Evolutionary conservation across 1,140 invertebrate species (phyloP).

Genomic region (Penaeus japonicus): DNA sequence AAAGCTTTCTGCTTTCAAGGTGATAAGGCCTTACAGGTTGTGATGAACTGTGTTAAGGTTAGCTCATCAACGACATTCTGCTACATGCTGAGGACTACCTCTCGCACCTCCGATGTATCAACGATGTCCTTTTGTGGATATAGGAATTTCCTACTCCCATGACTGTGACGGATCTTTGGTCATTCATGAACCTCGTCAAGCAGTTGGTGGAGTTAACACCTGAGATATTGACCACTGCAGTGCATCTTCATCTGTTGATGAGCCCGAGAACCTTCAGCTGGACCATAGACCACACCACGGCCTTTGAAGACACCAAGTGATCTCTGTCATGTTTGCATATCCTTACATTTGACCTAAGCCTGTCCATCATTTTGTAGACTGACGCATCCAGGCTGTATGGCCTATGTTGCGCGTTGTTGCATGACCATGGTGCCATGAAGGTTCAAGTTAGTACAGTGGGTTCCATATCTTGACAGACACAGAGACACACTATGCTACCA

Average conservation of each 20-base stretch:
- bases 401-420: neutral
- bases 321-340: neutral
- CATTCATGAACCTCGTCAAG: neutral
- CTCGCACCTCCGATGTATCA: neutral
- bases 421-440: too few relatives aligned
- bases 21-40: too few relatives aligned
- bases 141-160: neutral
- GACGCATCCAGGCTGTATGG: neutral
- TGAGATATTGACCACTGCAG: neutral
- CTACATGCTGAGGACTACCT: too few relatives aligned
- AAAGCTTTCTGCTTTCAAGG: too few relatives aligned
- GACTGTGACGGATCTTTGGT: too few relatives aligned
- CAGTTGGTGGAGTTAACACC: neutral
- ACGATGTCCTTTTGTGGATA: too few relatives aligned
- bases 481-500: too few relatives aligned
- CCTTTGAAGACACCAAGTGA: neutral
- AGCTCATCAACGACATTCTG: neutral
- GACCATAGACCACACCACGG: neutral
- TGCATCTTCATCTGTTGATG: neutral
- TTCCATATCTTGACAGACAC: too few relatives aligned
- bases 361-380: neutral
- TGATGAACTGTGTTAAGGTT: too few relatives aligned
- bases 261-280: neutral
- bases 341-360: neutral
- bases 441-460: too few relatives aligned